These are phyloP conservation scores for Mylabris sibirica DNA, from an alignment of 2,888 invertebrate species.

Conservation along the genomic window DNA sequence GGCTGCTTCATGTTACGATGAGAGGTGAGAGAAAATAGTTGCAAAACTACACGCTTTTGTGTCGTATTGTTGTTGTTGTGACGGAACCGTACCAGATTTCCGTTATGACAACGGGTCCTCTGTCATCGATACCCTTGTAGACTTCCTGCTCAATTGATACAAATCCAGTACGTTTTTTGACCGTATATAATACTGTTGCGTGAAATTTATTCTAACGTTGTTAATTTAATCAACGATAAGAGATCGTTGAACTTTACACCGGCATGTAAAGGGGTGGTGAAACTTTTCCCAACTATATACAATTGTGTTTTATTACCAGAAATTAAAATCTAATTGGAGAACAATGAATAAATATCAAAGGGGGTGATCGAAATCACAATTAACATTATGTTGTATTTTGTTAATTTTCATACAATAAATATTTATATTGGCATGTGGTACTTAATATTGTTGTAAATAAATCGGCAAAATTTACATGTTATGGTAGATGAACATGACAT, in stretches of 20 bases:
- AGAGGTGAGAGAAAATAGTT: slow-evolving; percentile 24
- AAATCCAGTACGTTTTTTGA: background rate
- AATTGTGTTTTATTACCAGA: too few species aligned
- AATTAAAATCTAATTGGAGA: too few species aligned
- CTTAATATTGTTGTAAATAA: slow-evolving; percentile 35
- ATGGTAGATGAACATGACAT: slow-evolving; percentile 37
- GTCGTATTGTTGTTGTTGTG: slow-evolving; percentile 31
- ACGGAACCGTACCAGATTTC: slow-evolving; percentile 43
- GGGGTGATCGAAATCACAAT: slow-evolving; percentile 10
- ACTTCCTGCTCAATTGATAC: slow-evolving; percentile 6
- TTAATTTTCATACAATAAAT: slow-evolving; percentile 32
- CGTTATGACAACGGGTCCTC: slow-evolving; percentile 33
- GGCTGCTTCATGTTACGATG: slow-evolving; percentile 26
- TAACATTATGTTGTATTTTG: background rate
- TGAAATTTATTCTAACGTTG: slow-evolving; percentile 13
- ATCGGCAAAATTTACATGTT: slow-evolving; percentile 39
- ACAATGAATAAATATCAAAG: background rate
- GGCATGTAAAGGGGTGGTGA: background rate
- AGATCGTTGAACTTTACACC: background rate
- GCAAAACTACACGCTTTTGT: slow-evolving; percentile 46
- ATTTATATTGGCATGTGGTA: slow-evolving; percentile 37
- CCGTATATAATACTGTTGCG: background rate
- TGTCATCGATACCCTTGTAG: slow-evolving; percentile 19
- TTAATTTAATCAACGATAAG: slow-evolving; percentile 1
- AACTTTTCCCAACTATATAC: background rate